Percentiles rank a stretch among this genome's conserved stretches.
Conservation (phyloP, 2,797 vertebrate genomes). For the Lepilemur septentrionalis region DNA sequence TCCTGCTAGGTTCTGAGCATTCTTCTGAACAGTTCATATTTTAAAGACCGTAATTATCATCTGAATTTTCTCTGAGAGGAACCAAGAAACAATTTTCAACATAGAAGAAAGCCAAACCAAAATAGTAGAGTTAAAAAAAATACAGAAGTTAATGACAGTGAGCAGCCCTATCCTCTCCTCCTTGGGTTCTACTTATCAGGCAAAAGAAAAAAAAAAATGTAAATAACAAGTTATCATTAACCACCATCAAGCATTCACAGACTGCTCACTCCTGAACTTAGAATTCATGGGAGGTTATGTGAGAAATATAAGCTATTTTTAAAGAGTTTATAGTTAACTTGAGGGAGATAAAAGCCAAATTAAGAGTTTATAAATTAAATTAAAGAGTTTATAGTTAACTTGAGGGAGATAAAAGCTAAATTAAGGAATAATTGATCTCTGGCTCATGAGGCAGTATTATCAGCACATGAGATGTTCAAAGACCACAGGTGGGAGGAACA, state of each 20-base stretch:
- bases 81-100: not conserved
- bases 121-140: not conserved
- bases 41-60: not conserved
- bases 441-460: not conserved
- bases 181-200: not conserved
- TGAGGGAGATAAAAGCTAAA: not conserved
- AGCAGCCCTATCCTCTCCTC: not conserved
- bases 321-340: not conserved
- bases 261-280: not conserved
- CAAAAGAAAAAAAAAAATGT: not conserved
- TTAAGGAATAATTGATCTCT: not conserved
- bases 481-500: not conserved
- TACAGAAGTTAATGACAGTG: not conserved
- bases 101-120: not conserved
- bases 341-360: not conserved
- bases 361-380: too few species aligned
- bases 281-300: not conserved
- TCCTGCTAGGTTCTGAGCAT: not conserved
- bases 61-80: conserved; percentile 4
- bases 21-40: not conserved
- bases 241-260: not conserved
- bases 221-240: not conserved
- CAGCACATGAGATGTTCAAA: not conserved
- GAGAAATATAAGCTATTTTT: not conserved
- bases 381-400: not conserved